These are phyloP conservation scores for Brachystomella parvula DNA, from an alignment of 1,140 invertebrate genomes.

Conservation along the genomic window DNA sequence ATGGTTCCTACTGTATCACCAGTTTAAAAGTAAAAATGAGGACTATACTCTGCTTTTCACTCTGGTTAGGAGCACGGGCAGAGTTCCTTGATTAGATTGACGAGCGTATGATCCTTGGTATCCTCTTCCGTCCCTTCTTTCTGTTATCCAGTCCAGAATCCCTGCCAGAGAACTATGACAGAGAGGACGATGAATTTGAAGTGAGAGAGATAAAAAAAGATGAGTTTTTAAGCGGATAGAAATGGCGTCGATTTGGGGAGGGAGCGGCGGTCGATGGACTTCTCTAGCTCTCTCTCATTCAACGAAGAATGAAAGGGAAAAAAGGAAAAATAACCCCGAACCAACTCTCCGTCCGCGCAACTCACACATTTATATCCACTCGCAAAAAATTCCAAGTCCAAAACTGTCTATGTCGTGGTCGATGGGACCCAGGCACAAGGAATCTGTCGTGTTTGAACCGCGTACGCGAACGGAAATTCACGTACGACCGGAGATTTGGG, in stretches of 20 bases:
- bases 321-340: not conserved
- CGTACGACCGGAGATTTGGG: too few relatives aligned
- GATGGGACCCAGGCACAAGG: too few relatives aligned
- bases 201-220: not conserved
- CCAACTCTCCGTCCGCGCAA: not conserved
- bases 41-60: not conserved
- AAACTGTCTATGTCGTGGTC: too few relatives aligned
- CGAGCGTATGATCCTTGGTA: not conserved
- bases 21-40: not conserved
- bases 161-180: not conserved
- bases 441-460: too few relatives aligned
- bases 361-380: too few relatives aligned
- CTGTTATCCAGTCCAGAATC: not conserved
- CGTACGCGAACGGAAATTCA: too few relatives aligned
- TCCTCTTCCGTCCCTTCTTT: not conserved
- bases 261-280: conserved; percentile 12
- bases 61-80: not conserved
- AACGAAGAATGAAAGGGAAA: not conserved
- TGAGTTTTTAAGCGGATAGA: too few relatives aligned
- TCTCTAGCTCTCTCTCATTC: too few relatives aligned
- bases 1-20: not conserved
- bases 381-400: too few relatives aligned
- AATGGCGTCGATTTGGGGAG: conserved; percentile 3
- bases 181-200: not conserved
- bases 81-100: not conserved